Evolutionary conservation across 2,113 vertebrate genomes (phyloP).

Genomic region (Leuciscus idus): DNA sequence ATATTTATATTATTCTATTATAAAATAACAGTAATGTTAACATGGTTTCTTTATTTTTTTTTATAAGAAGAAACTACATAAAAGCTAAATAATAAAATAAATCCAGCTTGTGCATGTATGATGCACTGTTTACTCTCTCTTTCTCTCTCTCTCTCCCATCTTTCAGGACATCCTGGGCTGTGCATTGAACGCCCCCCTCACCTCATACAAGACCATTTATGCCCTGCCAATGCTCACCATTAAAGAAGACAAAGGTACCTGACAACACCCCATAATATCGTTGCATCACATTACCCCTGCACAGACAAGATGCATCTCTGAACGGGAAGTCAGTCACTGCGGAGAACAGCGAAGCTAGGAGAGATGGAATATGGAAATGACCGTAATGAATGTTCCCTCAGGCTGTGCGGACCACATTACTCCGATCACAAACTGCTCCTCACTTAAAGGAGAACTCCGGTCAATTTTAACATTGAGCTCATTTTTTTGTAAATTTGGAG

Average conservation of each 20-base stretch:
- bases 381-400: neutral
- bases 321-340: neutral
- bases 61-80: too few relatives aligned
- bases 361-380: conserved; percentile 32
- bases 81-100: too few relatives aligned
- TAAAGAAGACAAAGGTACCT: conserved; percentile 97
- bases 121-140: too few relatives aligned
- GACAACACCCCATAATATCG: neutral
- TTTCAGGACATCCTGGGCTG: conserved; percentile 89
- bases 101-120: too few relatives aligned
- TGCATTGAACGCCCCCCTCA: conserved; percentile 87
- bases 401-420: conserved; percentile 6
- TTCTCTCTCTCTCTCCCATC: too few relatives aligned
- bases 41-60: too few relatives aligned
- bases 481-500: too few relatives aligned
- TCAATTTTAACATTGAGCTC: too few relatives aligned
- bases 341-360: neutral
- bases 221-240: conserved; percentile 97
- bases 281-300: neutral
- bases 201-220: conserved; percentile 86
- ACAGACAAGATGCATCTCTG: neutral
- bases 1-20: too few relatives aligned
- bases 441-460: too few relatives aligned
- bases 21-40: too few relatives aligned
- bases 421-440: neutral